Evolutionary conservation across 2,888 invertebrate genomes (phyloP).

Genomic region (Mycogona germanica): DNA sequence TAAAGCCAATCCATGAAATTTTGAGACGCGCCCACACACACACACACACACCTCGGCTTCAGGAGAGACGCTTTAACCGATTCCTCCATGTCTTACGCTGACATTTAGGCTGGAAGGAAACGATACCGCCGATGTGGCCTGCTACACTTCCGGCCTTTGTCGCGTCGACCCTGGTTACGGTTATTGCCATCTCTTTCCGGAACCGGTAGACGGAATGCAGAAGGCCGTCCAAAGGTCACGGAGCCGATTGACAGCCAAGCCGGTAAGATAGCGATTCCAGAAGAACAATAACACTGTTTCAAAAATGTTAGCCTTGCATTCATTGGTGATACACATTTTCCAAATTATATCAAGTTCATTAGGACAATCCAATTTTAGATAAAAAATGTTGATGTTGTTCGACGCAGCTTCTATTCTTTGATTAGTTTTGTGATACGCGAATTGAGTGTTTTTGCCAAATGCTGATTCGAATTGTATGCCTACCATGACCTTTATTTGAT

Average conservation of each 20-base stretch:
- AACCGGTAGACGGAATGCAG: slow-evolving; percentile 10
- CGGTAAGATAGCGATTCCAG: neutral
- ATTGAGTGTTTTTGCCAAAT: too few relatives aligned
- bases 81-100: too few relatives aligned
- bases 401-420: too few relatives aligned
- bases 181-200: slow-evolving; percentile 14
- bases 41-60: too few relatives aligned
- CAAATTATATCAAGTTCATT: neutral
- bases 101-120: slow-evolving; percentile 3
- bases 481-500: neutral
- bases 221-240: neutral
- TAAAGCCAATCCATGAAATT: too few relatives aligned
- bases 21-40: too few relatives aligned
- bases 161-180: slow-evolving; percentile 6
- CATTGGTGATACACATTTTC: neutral
- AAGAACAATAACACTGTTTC: neutral
- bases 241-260: neutral
- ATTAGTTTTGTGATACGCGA: too few relatives aligned
- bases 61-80: too few relatives aligned
- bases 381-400: too few relatives aligned
- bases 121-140: slow-evolving; percentile 12
- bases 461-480: neutral
- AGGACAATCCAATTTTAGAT: too few relatives aligned
- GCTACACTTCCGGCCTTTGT: slow-evolving; percentile 5
- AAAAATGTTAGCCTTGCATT: neutral